phyloP scores from a whole-genome alignment of 1,140 invertebrate species.

The Drosophila rufa region DNA sequence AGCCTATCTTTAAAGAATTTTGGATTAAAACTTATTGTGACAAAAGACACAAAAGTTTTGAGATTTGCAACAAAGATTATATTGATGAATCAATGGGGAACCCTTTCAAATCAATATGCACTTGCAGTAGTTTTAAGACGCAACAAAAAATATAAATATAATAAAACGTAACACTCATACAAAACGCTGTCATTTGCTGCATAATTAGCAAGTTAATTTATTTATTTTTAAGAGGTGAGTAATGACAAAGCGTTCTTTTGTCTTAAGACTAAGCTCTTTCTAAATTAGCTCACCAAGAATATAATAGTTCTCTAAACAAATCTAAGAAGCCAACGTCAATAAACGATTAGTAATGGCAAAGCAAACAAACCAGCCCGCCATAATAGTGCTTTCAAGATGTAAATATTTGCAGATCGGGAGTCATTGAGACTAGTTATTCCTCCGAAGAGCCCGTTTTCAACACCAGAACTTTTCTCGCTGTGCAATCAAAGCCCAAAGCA shows the following conservation, averaged over 20 bases:
- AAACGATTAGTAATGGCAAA: conserved; percentile 9
- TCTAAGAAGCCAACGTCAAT: background rate
- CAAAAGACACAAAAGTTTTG: background rate
- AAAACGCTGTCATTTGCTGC: background rate
- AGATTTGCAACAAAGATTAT: background rate
- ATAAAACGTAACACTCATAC: background rate
- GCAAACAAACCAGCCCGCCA: background rate
- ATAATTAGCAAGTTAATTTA: background rate
- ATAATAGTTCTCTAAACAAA: background rate
- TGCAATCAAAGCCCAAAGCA: conserved; percentile 16
- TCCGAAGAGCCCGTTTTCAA: background rate
- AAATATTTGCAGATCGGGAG: conserved; percentile 20
- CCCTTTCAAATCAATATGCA: too few relatives aligned
- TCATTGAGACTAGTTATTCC: conserved; percentile 14
- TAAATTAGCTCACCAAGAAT: background rate
- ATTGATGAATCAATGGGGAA: too few relatives aligned
- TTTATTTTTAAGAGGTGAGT: background rate
- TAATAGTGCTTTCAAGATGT: conserved; percentile 13
- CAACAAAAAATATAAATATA: background rate
- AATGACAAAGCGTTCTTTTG: background rate
- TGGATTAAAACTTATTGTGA: background rate
- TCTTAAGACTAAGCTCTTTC: background rate
- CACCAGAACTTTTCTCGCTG: conserved; percentile 21
- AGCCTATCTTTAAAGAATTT: background rate
- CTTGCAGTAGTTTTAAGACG: too few relatives aligned